Evolutionary conservation across 2,113 vertebrate species (phyloP).

Genomic region (Sprattus sprattus): DNA sequence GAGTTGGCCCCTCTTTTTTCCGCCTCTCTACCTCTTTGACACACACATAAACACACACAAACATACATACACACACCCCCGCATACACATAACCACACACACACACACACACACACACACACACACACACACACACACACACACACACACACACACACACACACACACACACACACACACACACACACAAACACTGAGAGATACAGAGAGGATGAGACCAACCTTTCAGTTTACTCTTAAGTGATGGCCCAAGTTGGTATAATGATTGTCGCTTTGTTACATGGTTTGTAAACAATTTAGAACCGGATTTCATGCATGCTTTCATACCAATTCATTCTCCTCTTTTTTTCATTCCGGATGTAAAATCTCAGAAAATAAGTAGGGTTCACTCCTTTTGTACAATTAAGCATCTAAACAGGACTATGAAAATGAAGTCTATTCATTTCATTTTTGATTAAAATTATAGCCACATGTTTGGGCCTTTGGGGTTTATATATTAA

Average conservation of each 20-base stretch:
- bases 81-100: neutral
- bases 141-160: neutral
- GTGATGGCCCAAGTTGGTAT: conserved; percentile 58
- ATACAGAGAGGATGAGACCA: neutral
- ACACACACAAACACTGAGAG: conserved; percentile 23
- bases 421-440: conserved; percentile 68
- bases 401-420: conserved; percentile 75
- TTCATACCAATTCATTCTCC: conserved; percentile 68
- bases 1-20: conserved; percentile 37
- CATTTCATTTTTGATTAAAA: conserved; percentile 79
- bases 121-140: neutral
- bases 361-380: conserved; percentile 65
- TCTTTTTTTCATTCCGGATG: conserved; percentile 60
- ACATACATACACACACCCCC: conserved; percentile 5
- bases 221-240: conserved; percentile 49
- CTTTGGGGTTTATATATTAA: conserved; percentile 79
- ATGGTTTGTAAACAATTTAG: conserved; percentile 67
- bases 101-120: conserved; percentile 12
- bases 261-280: conserved; percentile 67
- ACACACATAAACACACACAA: conserved; percentile 14
- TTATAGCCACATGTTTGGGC: conserved; percentile 71
- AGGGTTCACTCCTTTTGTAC: conserved; percentile 61
- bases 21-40: conserved; percentile 26
- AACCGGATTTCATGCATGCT: conserved; percentile 73
- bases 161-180: neutral